phyloP scores from a whole-genome alignment of 2,797 vertebrate species.

The Sphenopsis melanotis region DNA sequence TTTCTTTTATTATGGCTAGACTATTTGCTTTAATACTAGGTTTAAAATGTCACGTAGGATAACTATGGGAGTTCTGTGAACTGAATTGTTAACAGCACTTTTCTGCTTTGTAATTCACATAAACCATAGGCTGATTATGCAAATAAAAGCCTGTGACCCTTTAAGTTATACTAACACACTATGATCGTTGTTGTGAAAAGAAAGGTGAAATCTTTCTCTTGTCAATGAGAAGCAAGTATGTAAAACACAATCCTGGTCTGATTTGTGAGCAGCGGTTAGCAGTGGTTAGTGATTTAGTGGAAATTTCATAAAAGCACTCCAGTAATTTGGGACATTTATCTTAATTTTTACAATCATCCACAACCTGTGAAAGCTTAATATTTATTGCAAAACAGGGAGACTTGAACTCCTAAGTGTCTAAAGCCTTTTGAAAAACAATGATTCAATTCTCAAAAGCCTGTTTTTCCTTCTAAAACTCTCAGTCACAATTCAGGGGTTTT shows the following conservation, averaged over 20 bases:
- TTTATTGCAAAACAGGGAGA: not conserved
- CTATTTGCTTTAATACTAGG: not conserved
- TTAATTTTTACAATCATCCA: not conserved
- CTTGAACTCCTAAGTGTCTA: not conserved
- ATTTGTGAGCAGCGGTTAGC: not conserved
- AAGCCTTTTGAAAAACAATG: not conserved
- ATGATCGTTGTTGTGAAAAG: not conserved
- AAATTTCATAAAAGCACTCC: not conserved
- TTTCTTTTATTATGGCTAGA: conserved; percentile 17
- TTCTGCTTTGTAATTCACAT: not conserved
- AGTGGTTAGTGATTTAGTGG: not conserved
- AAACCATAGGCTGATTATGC: not conserved
- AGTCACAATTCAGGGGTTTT: accelerated
- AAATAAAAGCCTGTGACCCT: not conserved
- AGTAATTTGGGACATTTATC: not conserved
- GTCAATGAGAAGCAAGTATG: not conserved
- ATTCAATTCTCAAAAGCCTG: not conserved
- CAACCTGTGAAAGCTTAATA: not conserved
- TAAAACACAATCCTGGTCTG: not conserved
- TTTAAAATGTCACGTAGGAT: not conserved
- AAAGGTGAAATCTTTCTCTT: not conserved
- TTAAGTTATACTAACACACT: not conserved
- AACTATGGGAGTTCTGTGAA: not conserved
- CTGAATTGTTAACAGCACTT: not conserved
- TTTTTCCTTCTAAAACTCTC: not conserved